Evolutionary conservation across 2,797 vertebrate genomes (phyloP), one percentile per base, ranked within the genome.

Genomic region (Ambastaia sidthimunki): DNA sequence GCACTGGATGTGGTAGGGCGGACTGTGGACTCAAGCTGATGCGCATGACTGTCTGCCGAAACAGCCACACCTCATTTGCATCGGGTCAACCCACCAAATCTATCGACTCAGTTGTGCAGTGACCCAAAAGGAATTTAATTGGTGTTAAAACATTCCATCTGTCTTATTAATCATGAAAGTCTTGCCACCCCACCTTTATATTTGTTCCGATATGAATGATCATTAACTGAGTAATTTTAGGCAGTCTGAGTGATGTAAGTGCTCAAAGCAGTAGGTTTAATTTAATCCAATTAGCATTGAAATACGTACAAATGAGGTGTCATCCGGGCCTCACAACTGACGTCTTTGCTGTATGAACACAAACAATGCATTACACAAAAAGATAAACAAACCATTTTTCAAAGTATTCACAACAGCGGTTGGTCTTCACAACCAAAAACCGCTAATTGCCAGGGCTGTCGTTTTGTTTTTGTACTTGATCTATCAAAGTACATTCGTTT

Each of bases 21-120:
- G 48, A 55, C 54, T 41, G 44, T 60, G 55, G 25, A 16, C 55
- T 80, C 13, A 50, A 54, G 65, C 65, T 69, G 18, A 72, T 71
- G 48, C 63, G 54, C 47, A 74, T 52, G 76, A 71, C 47, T 10
- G 10, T 44, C 76, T 76, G 73, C 55, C 62, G 41, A 59, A 50
- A 16, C 55, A 48, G 80, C 74, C 78, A 85, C 70, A 70, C 28
- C 74, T 69, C 74, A 83, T 78, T 74, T 77, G 81, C 28, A 67
- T 74, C 73, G 23, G 73, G 52, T 59, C 44, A 52, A 48, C 34
- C 71, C 31, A 19, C 31, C 47, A 25, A 63, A 19, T 54, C 47
- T 10, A 31, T 71, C 52, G 50, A 69, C 65, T 2, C 2, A 28
- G 28, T 1, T 63, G 31, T 31, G 21, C 25, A 2, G 37, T 74